phyloP scores from a whole-genome alignment of 2,797 vertebrate species.

The Mallotus villosus region DNA sequence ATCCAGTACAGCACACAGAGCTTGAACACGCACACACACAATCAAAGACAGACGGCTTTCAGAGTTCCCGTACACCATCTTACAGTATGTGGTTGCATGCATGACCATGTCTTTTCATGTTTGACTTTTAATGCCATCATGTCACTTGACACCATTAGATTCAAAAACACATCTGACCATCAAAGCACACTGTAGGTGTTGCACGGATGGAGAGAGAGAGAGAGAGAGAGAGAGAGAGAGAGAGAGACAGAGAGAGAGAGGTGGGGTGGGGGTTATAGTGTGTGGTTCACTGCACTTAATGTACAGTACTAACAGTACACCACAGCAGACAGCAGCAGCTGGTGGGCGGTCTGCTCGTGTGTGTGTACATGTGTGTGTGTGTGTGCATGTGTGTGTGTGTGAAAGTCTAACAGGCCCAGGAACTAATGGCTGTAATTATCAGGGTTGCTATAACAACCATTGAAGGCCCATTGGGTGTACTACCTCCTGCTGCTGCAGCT shows the following conservation, averaged over 20 bases:
- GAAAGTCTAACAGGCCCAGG: constrained; percentile 45
- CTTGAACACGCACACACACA: too few relatives aligned
- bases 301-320: background rate
- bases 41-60: too few relatives aligned
- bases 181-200: background rate
- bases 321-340: background rate
- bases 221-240: background rate
- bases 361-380: constrained; percentile 13
- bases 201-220: background rate
- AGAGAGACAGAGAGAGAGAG: background rate
- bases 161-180: too few relatives aligned
- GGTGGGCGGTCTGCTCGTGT: background rate
- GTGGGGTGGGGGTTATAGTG: background rate
- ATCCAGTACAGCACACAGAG: too few relatives aligned
- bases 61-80: too few relatives aligned
- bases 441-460: constrained; percentile 71
- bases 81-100: too few relatives aligned
- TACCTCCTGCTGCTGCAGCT: constrained; percentile 2
- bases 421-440: constrained; percentile 73
- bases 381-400: constrained; percentile 6
- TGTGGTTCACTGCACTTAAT: background rate
- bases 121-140: too few relatives aligned
- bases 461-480: constrained; percentile 44
- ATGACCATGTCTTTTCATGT: too few relatives aligned
- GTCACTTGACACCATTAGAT: too few relatives aligned